Evolutionary conservation across 2,113 vertebrate genomes (phyloP).

Genomic region (Petrocephalus zakoni): DNA sequence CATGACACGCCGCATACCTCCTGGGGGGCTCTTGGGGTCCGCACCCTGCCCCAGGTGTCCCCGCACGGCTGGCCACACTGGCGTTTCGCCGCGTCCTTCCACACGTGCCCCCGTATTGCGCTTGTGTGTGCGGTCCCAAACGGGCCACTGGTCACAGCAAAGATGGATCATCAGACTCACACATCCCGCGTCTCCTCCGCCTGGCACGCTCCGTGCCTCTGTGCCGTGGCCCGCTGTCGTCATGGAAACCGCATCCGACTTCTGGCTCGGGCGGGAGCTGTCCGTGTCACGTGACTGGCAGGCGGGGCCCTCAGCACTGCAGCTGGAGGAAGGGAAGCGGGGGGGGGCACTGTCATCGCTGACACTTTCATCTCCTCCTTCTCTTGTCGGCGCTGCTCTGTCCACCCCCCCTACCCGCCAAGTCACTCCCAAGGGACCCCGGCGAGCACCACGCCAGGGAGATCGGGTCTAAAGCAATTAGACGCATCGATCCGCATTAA

Average conservation of each 20-base stretch:
- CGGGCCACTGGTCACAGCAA: slow-evolving; percentile 12
- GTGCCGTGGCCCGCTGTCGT: slow-evolving; percentile 65
- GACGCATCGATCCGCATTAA: slow-evolving; percentile 48
- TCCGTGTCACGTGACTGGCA: slow-evolving; percentile 64
- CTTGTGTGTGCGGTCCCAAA: background rate
- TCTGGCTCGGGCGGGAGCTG: slow-evolving; percentile 55
- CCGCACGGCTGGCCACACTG: background rate
- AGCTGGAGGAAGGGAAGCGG: slow-evolving; percentile 56
- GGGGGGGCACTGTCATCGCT: slow-evolving; percentile 43
- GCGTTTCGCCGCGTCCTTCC: background rate
- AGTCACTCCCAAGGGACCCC: slow-evolving; percentile 36
- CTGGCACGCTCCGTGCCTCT: slow-evolving; percentile 54
- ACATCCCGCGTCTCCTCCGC: slow-evolving; percentile 55
- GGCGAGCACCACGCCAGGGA: slow-evolving; percentile 4
- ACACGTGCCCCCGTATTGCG: background rate
- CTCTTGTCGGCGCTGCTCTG: slow-evolving; percentile 14
- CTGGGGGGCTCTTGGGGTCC: slow-evolving; percentile 24
- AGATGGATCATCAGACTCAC: slow-evolving; percentile 56
- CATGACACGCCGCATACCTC: slow-evolving; percentile 28
- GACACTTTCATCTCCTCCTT: slow-evolving; percentile 30
- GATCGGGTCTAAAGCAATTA: slow-evolving; percentile 43
- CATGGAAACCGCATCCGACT: slow-evolving; percentile 68
- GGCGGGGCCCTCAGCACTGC: slow-evolving; percentile 72
- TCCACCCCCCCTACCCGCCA: background rate
- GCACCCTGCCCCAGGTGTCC: slow-evolving; percentile 31